Conservation (phyloP, 2,113 vertebrate species). For the Tichodroma muraria region DNA sequence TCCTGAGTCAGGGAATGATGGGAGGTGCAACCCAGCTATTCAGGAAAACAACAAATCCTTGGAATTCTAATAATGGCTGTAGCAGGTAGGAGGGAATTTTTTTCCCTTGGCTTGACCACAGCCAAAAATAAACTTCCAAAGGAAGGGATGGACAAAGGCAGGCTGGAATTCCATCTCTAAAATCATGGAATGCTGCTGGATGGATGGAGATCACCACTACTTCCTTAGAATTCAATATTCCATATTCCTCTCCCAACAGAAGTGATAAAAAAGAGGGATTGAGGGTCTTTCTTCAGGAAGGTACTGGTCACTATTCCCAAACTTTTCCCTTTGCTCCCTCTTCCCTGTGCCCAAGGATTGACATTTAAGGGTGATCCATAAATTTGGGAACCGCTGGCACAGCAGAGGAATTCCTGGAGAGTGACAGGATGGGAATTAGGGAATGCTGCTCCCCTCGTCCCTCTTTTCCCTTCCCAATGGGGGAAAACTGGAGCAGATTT, state of each 20-base stretch:
- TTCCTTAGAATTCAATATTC: background rate
- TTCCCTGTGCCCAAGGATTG: background rate
- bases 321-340: background rate
- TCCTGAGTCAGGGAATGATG: background rate
- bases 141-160: background rate
- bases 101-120: background rate
- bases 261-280: background rate
- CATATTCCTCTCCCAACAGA: background rate
- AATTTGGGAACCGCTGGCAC: rapidly evolving
- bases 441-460: background rate
- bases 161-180: background rate
- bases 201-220: rapidly evolving
- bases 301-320: background rate
- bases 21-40: background rate
- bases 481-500: background rate
- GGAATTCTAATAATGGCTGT: background rate
- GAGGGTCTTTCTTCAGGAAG: background rate
- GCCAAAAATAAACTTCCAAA: background rate
- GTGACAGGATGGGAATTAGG: background rate
- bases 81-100: background rate
- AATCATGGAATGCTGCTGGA: background rate
- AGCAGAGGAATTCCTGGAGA: background rate
- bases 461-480: background rate
- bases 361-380: background rate
- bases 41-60: conserved; percentile 34